These are phyloP conservation scores for Philereme transversata DNA, from an alignment of 2,888 invertebrate genomes.

Conservation along the genomic window DNA sequence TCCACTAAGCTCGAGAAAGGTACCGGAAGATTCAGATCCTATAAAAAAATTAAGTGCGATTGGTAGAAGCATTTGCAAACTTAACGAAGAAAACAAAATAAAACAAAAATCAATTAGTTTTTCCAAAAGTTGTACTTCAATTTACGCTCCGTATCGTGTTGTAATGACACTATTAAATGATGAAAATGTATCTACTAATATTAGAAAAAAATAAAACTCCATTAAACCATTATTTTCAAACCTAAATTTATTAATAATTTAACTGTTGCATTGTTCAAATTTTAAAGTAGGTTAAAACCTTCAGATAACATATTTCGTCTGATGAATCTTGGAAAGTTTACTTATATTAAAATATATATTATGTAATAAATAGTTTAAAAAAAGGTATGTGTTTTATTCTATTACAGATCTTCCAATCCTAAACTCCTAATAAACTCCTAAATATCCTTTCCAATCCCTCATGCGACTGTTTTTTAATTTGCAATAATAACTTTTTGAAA, in stretches of 20 bases:
- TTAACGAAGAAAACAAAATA: conserved; percentile 62
- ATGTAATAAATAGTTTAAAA: conserved; percentile 29
- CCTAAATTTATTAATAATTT: conserved; percentile 12
- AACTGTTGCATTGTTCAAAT: conserved; percentile 36
- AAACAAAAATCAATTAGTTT: conserved; percentile 67
- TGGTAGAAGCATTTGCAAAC: conserved; percentile 72
- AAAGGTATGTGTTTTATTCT: conserved; percentile 21
- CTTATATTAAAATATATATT: conserved; percentile 51
- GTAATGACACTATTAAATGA: conserved; percentile 67
- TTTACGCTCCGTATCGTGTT: conserved; percentile 71
- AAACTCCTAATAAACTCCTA: conserved; percentile 2
- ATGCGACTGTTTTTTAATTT: background rate
- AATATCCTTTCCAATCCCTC: background rate
- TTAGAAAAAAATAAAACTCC: conserved; percentile 49
- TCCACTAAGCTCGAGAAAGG: conserved; percentile 55
- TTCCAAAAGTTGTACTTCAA: conserved; percentile 72
- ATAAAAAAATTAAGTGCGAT: conserved; percentile 75
- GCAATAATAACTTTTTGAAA: background rate
- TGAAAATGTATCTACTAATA: conserved; percentile 47
- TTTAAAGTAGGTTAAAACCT: conserved; percentile 29
- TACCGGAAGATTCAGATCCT: conserved; percentile 57
- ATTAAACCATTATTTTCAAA: too few relatives aligned
- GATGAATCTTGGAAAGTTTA: conserved; percentile 57
- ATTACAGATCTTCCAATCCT: conserved; percentile 29
- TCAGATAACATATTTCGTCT: conserved; percentile 45